Evolutionary conservation across 2,113 vertebrate genomes (phyloP).

Genomic region (Apeltes quadracus): DNA sequence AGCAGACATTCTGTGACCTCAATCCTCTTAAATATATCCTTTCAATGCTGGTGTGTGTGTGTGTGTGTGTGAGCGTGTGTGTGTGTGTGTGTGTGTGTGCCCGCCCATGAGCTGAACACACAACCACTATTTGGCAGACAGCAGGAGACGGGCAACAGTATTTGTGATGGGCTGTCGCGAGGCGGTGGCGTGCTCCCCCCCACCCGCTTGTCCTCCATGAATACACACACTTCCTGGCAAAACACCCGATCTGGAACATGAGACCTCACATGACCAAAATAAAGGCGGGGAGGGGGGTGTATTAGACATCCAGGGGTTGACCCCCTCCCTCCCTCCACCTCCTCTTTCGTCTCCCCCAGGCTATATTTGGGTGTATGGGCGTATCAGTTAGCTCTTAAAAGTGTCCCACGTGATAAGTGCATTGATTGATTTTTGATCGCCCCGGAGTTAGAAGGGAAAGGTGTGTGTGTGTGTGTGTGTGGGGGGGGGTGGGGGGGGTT

Average conservation of each 20-base stretch:
- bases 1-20: conserved; percentile 56
- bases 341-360: conserved; percentile 35
- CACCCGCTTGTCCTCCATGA: conserved; percentile 49
- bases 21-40: conserved; percentile 74
- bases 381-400: conserved; percentile 77
- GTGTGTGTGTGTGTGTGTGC: conserved; percentile 5
- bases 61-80: background rate
- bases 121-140: conserved; percentile 54
- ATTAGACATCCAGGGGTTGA: conserved; percentile 17
- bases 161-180: conserved; percentile 69
- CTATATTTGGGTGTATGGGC: conserved; percentile 71
- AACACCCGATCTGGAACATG: conserved; percentile 50
- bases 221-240: conserved; percentile 47
- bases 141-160: conserved; percentile 60
- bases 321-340: background rate
- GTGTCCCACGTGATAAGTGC: no score
- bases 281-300: background rate
- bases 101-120: conserved; percentile 48
- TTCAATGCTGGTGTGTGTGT: conserved; percentile 35
- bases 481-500: conserved; percentile 23
- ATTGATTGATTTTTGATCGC: conserved; percentile 81
- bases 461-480: no score
- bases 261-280: conserved; percentile 41
- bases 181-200: no score
- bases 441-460: conserved; percentile 47